Evolutionary conservation across 2,888 invertebrate species (phyloP), one percentile per base, ranked within the genome.

Genomic region (Sphecodes monilicornis): DNA sequence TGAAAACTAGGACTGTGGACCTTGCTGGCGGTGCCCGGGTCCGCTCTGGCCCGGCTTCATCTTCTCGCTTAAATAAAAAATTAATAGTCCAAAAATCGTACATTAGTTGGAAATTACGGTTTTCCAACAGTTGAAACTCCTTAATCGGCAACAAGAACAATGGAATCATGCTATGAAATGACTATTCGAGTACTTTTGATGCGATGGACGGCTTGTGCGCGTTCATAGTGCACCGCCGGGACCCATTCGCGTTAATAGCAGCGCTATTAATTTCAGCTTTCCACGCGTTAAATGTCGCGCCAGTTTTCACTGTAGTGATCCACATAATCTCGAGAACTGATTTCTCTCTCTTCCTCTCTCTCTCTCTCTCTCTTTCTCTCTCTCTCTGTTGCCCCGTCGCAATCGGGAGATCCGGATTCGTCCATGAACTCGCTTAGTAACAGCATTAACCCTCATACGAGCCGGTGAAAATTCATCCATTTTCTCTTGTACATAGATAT

Each of bases 291-390:
- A 76, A 81, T 50, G 76, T 10, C 29, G 72, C 83, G 72, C 68
- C 76, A 73, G 60, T 83, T 81, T 76, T 83, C 76, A 54, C 68
- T 69, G 82, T 69, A 68, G 72, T 8, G 82, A 43, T 81, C 43
- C 69, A 82, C 50, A 68, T 50, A 46, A 76, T 76, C n/a, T 68
- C 36, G 50, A 60, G 18, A 64, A 73, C 43, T 29, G 41, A 75
- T 75, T 64, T 80, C 43, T 3, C 64, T n/a, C 0, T 26, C 22
- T 36, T 10, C 16, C 8, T 41, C 13, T 41, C 41, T 10, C 41
- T 41, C 10, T 41, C 41, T 41, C 11, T 41, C 41, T 41, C 41
- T 41, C 3, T 41, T 11, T 41, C 11, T 41, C 41, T 41, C 36
- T 36, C 26, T 70, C 29, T 54, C 13, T 4, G 18, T 41, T 22